Base-by-base conservation (phyloP, 2,888 invertebrate genomes). In the Tetragnatha montana region DNA sequence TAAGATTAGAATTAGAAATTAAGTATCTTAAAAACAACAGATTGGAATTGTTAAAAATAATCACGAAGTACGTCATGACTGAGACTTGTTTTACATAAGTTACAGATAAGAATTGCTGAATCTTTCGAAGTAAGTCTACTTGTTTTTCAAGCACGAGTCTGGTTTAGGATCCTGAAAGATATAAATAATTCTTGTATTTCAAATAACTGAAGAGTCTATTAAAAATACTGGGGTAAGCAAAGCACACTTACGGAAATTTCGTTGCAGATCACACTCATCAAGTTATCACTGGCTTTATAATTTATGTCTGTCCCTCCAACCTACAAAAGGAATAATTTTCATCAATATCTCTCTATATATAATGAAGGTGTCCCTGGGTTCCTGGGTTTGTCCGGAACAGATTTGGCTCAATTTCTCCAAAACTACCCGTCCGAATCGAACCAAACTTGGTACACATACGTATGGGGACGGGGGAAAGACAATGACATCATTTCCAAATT, bases 131-230 rank as follows among this genome's bases (percentile, higher is more conserved):
- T 85, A n/a, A 21, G 81, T 89, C 81, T 76, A 78, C 71, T 89
- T 89, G 19, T 85, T 86, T 49, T 78, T 89, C 2, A 70, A 21
- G 49, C 89, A 89, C 10, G 68, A 47, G 10, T 85, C 76, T 50
- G 89, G 89, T 12, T 89, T 89, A 8, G 71, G 51, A 17, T 75
- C 89, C 89, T 89, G 68, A 22, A 86, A 86, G 19, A 60, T 60
- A 35, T 35, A 82, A 35, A 35, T 6, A 35, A 71, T 35, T n/a
- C 21, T 35, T 35, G 21, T 7, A 22, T 8, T 19, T 73, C 1
- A 4, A 60, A 60, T 60, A 60, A 17, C 4, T 60, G 60, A 60
- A 35, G 35, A 35, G 35, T 35, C 35, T 35, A 35, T 35, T 35
- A 35, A 35, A 4, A 35, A 35, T 35, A 2, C 4, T 4, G 35